phyloP scores from a whole-genome alignment of 1,140 invertebrate genomes.

The Diprion similis region DNA sequence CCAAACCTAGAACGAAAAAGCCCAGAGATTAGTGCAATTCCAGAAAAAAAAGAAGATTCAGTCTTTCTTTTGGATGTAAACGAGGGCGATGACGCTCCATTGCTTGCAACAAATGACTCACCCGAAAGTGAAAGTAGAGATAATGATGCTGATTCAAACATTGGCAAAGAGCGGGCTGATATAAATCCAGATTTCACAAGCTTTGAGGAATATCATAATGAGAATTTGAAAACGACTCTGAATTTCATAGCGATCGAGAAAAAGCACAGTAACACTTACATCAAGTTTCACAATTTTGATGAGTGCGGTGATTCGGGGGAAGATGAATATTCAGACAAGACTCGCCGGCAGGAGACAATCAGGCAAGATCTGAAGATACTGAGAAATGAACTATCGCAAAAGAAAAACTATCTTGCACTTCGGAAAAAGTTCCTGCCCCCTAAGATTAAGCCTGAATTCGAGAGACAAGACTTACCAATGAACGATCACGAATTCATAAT shows the following conservation, averaged over 20 bases:
- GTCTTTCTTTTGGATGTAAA: no score
- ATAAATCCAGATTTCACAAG: background rate
- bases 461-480: slow-evolving; percentile 41
- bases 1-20: slow-evolving; percentile 48
- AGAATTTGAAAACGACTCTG: background rate
- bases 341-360: background rate
- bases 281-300: no score
- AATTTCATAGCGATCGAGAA: background rate
- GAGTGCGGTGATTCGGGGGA: background rate
- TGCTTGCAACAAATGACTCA: background rate
- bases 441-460: slow-evolving; percentile 49
- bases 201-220: background rate
- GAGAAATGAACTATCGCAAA: slow-evolving; percentile 29
- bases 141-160: no score
- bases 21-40: slow-evolving; percentile 7
- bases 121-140: background rate
- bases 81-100: background rate
- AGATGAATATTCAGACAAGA: background rate
- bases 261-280: background rate
- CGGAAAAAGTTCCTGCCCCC: slow-evolving; percentile 40
- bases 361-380: background rate
- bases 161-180: background rate
- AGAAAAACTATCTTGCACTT: slow-evolving; percentile 34
- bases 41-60: background rate
- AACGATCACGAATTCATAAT: background rate